Evolutionary conservation across 2,797 vertebrate genomes (phyloP), one percentile per base, ranked within the genome.

Genomic region (Poecilia velifera): DNA sequence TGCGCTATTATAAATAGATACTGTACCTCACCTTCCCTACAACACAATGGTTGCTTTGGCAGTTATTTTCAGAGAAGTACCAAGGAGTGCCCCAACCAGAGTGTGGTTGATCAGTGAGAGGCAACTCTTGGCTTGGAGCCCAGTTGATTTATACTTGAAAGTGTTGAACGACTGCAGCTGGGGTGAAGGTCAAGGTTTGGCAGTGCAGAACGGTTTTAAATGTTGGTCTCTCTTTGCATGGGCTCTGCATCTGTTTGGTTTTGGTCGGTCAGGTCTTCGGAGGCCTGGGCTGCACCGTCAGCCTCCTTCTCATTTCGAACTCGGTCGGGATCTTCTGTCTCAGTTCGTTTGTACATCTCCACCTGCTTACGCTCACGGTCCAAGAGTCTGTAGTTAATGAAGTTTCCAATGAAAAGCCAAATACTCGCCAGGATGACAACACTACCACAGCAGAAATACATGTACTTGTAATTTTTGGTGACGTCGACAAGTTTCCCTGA

Each of bases 401-500:
- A 95, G 90, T 99, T 99, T 25, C 97, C 98, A 64, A 99, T 96
- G 86, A 99, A 98, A 73, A 99, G 95, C 97, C 97, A 98, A 87
- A 98, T 91, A 71, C 98, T 98, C 82, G 97, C 94, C 6, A 96
- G 2, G 43, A 97, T 96, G 45, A 99, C 97, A 39, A 98, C 86
- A 2, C 86, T 73, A 1, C 98, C 98, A 0, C 98, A 98, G 93
- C 95, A 95, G 74, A 98, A 92, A 89, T 99, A 99, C 98, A 99
- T 98, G 87, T 96, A 97, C 88, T 97, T 96, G 88, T 99, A 99
- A 82, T 96, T 95, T 89, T 96, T 94, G 18, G 97, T 99, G 89
- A 98, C 2, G 81, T 99, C 98, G 6, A 99, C 97, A 87, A 99
- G 91, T 94, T 96, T 97, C 73, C 98, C 98, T 99, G 93, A 79